These are phyloP conservation scores for Champsocephalus esox DNA, from an alignment of 2,797 vertebrate genomes.

Conservation along the genomic window DNA sequence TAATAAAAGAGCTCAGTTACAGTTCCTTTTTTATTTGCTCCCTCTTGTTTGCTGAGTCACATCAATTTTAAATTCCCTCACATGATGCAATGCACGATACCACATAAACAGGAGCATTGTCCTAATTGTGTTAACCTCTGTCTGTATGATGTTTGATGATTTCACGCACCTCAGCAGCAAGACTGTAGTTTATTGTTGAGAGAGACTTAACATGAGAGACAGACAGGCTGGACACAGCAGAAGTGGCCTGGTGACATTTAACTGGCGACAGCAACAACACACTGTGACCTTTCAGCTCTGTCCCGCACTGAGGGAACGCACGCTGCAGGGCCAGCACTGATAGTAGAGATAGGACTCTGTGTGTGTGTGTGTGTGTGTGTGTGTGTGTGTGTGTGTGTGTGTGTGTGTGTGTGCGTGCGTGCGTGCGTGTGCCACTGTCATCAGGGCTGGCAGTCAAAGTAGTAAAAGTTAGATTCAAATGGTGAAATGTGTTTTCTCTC, in stretches of 20 bases:
- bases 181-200: conserved; percentile 52
- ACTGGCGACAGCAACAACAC: conserved; percentile 57
- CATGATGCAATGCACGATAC: conserved; percentile 11
- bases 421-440: conserved; percentile 21
- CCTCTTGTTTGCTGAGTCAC: conserved; percentile 42
- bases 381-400: conserved; percentile 22
- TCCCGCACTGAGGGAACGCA: conserved; percentile 39
- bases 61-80: conserved; percentile 39
- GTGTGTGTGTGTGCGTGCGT: not conserved
- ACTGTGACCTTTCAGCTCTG: conserved; percentile 66
- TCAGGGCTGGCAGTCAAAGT: conserved; percentile 15
- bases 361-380: too few species aligned
- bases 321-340: conserved; percentile 48
- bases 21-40: conserved; percentile 42
- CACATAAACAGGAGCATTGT: conserved; percentile 51
- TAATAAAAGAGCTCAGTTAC: conserved; percentile 67
- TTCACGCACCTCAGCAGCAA: conserved; percentile 30
- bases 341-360: conserved; percentile 49
- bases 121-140: conserved; percentile 31
- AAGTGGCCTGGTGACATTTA: conserved; percentile 63
- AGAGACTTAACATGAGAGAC: conserved; percentile 29
- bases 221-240: conserved; percentile 28
- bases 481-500: too few species aligned
- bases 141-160: conserved; percentile 41
- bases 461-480: not conserved